Evolutionary conservation across 2,113 vertebrate species (phyloP), one percentile per base, ranked within the genome.

Genomic region (Dromas ardeola): DNA sequence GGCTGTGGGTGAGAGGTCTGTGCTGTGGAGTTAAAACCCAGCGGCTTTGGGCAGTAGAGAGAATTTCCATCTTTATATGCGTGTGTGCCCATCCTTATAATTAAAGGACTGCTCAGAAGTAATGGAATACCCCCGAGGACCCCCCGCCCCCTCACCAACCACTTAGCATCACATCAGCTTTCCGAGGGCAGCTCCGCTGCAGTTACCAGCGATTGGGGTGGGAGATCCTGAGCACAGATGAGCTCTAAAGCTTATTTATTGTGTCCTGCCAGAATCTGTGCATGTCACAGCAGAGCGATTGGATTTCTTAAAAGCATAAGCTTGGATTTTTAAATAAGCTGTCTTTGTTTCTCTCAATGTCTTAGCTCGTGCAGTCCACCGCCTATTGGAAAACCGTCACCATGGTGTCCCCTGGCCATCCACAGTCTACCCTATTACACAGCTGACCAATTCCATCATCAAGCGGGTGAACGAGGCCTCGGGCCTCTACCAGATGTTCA

Each of bases 401-500:
- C 99, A 99, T 21, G 79, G 97, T n/a, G 91, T 98, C 49, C 32
- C 79, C 49, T 99, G 99, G 99, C 99, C 99, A 23, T 94, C 98
- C 13, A 98, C 98, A 4, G 80, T 69, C 91, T 94, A 98, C 90
- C 97, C 97, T 73, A 84, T 98, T 95, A 98, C 98, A n/a, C 99
- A 99, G 97, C 98, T 99, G 96, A 98, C 98, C 90, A 98, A 98
- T 70, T 97, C 98, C 97, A 98, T 99, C 81, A 80, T 99, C 95
- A 99, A 98, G 95, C 98, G 99, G 9, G 97, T 99, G 59, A 99
- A 99, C 1, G 99, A 99, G 97, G 99, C 99, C 32, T 99, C 99
- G 0, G 99, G 99, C 55, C 97, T 98, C 10, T 99, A 99, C 98
- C 99, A 99, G 97, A 99, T 99, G 99, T 99, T 99, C 92, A 93